Evolutionary conservation across 2,113 vertebrate genomes (phyloP).

Genomic region (Rhea pennata): DNA sequence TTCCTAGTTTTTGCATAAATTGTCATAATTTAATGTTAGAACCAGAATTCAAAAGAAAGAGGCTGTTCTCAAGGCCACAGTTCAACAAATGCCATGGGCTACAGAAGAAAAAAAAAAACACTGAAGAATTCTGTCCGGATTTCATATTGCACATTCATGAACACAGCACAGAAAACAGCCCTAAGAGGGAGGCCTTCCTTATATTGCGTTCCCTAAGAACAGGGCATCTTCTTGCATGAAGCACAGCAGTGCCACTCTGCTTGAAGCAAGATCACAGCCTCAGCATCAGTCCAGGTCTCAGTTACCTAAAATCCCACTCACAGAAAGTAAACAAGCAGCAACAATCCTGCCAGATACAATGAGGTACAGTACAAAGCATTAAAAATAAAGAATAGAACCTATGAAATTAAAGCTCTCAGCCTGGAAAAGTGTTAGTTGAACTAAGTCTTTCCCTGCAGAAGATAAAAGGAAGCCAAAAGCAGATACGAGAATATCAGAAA

Average conservation of each 20-base stretch:
- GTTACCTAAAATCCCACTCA: background rate
- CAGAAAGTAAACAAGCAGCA: background rate
- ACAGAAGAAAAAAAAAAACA: background rate
- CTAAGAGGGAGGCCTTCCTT: background rate
- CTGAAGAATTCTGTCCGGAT: background rate
- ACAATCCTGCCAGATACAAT: background rate
- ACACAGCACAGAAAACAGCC: background rate
- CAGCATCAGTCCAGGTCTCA: background rate
- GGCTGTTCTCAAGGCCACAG: background rate
- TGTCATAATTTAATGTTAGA: background rate
- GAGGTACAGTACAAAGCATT: background rate
- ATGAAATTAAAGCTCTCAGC: background rate
- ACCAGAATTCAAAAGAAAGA: background rate
- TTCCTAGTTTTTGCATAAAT: background rate
- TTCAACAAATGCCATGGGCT: background rate
- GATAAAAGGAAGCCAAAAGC: background rate
- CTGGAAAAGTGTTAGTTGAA: background rate
- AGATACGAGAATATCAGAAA: background rate
- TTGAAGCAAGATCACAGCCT: background rate
- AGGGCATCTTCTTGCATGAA: rapidly evolving
- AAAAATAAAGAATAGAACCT: background rate
- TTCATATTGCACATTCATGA: background rate
- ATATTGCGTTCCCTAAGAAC: background rate
- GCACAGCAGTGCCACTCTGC: background rate
- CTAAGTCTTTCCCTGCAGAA: background rate